Conservation (phyloP, 2,113 vertebrate species). For the Brienomyrus longianalis region DNA sequence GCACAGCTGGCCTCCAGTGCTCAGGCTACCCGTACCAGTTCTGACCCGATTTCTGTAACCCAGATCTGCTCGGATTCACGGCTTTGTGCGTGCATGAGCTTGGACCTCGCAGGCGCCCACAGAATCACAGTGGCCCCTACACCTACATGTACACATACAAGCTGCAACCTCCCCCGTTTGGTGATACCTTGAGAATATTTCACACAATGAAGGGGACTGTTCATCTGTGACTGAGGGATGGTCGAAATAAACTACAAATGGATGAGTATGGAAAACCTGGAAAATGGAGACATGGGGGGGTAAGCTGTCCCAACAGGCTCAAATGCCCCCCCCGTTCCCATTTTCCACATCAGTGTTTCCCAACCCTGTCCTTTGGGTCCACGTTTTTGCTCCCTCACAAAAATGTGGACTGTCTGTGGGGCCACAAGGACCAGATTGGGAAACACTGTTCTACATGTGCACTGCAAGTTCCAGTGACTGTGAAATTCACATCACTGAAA, state of each 20-base stretch:
- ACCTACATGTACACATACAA: background rate
- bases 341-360: background rate
- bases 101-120: conserved; percentile 5
- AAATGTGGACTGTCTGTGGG: background rate
- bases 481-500: background rate
- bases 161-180: background rate
- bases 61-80: background rate
- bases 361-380: background rate
- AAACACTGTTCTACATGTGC: background rate
- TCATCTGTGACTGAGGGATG: background rate
- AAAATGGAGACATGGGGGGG: background rate
- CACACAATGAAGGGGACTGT: background rate
- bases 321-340: background rate
- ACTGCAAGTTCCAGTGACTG: background rate
- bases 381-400: background rate
- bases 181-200: background rate
- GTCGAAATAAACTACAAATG: background rate
- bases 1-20: conserved; percentile 59
- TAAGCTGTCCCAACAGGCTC: background rate
- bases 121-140: background rate
- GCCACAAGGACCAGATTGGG: background rate
- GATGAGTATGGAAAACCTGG: background rate
- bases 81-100: background rate
- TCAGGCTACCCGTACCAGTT: conserved; percentile 29
- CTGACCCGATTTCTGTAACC: background rate